phyloP scores from a whole-genome alignment of 1,140 invertebrate species.

The Drosophila virilis region DNA sequence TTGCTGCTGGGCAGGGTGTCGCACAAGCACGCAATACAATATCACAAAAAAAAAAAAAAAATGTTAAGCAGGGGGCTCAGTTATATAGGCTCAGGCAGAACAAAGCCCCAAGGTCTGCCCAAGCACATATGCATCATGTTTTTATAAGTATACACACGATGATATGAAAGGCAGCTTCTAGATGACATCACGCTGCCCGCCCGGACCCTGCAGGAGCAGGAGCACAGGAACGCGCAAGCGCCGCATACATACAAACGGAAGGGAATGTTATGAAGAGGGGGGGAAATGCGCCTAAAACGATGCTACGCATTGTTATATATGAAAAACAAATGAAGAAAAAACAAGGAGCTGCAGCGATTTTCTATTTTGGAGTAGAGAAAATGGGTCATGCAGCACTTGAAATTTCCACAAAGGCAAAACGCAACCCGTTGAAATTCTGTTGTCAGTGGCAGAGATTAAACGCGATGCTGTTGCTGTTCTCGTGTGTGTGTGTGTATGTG shows the following conservation, averaged over 20 bases:
- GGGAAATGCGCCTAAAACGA: constrained; percentile 53
- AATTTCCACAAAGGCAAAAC: constrained; percentile 16
- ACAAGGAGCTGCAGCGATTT: constrained; percentile 25
- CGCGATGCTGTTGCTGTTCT: neutral
- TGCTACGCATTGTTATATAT: constrained; percentile 44
- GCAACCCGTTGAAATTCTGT: neutral
- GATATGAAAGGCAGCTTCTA: constrained; percentile 15
- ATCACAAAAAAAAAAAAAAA: constrained; percentile 10
- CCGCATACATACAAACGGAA: constrained; percentile 49
- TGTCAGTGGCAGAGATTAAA: neutral
- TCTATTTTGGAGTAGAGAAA: constrained; percentile 36
- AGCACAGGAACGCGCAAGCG: constrained; percentile 69
- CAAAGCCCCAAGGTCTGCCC: constrained; percentile 2
- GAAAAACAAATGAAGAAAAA: neutral
- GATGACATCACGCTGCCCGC: constrained; percentile 66
- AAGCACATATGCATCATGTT: constrained; percentile 2
- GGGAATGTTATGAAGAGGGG: neutral
- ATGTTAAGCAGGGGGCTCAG: constrained; percentile 42
- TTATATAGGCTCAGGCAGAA: constrained; percentile 31
- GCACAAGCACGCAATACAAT: constrained; percentile 59
- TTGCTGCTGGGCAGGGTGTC: constrained; percentile 16
- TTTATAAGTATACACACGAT: neutral
- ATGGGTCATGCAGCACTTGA: constrained; percentile 64
- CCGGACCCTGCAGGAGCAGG: constrained; percentile 17
- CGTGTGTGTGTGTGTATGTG: neutral